Base-by-base conservation (phyloP, 2,797 vertebrate species). In the Coranthus polyacanthus region DNA sequence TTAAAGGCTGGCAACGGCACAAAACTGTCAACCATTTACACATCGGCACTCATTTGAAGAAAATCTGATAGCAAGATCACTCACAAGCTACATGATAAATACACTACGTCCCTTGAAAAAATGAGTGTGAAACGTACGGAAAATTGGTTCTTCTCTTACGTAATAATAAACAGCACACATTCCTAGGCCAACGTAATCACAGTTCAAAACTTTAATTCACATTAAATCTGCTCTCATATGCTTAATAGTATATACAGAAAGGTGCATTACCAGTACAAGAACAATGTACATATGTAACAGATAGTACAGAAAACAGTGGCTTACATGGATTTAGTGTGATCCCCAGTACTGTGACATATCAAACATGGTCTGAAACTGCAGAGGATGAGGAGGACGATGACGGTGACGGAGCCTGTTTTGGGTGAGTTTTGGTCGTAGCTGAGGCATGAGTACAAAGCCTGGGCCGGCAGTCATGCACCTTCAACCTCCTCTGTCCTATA, bases 121-220 rank as follows among this genome's bases (percentile, higher is more conserved):
- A 29, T 29, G 5, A 29, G 26, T 29, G 8, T 29, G n/a, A n/a
- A n/a, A n/a, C n/a, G n/a, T n/a, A n/a, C n/a, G n/a, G n/a, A n/a
- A n/a, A n/a, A n/a, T n/a, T n/a, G n/a, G n/a, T n/a, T n/a, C n/a
- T n/a, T n/a, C n/a, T n/a, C 26, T 29, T 6, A 29, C 9, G 26
- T 6, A 29, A 29, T 10, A 38, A 59, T 8, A 21, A 13, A 9
- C 1, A 24, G 53, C 1, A 64, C 41, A 50, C 18, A 54, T 12
- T 26, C 10, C 6, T 29, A 10, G 42, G 6, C 18, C 43, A 34
- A 22, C 42, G 71, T 52, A 15, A 66, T 79, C 76, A 75, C 86
- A 79, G 80, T 87, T 90, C 42, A 90, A 91, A 92, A 87, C 80
- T 89, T 85, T 89, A 92, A 84, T 92, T 92, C 68, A 87, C 85